phyloP scores from a whole-genome alignment of 2,888 invertebrate species.

The Noctuana brunneofusca region DNA sequence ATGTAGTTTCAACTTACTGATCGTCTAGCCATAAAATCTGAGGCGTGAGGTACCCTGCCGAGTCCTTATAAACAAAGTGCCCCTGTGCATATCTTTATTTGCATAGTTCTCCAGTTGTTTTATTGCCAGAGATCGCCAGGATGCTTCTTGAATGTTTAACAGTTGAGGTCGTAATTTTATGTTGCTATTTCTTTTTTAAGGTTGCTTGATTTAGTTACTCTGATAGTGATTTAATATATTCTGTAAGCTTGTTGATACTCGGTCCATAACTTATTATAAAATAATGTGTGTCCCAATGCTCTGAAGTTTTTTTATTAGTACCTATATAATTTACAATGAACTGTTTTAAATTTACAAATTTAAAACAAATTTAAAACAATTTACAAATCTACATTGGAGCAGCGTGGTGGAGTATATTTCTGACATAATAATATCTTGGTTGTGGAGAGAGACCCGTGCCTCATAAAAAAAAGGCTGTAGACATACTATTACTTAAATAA shows the following conservation, averaged over 20 bases:
- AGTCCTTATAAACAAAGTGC: conserved; percentile 61
- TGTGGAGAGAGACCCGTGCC: no score
- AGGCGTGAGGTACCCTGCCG: conserved; percentile 72
- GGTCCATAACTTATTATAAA: neutral
- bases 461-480: no score
- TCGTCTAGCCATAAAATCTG: conserved; percentile 54
- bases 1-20: conserved; percentile 35
- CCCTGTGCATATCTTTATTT: conserved; percentile 58
- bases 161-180: conserved; percentile 19
- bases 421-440: no score
- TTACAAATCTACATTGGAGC: no score
- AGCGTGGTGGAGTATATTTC: no score
- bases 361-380: no score
- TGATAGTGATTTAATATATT: conserved; percentile 12
- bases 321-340: no score
- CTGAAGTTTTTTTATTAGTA: neutral
- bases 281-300: neutral
- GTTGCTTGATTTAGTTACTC: conserved; percentile 6
- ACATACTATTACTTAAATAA: no score
- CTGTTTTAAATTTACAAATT: no score
- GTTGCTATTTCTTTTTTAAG: conserved; percentile 21
- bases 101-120: conserved; percentile 54
- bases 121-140: conserved; percentile 41
- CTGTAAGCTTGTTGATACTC: neutral
- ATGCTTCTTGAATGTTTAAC: conserved; percentile 39